Evolutionary conservation across 1,140 invertebrate genomes (phyloP).

Genomic region (Plectrocnemia conspersa): DNA sequence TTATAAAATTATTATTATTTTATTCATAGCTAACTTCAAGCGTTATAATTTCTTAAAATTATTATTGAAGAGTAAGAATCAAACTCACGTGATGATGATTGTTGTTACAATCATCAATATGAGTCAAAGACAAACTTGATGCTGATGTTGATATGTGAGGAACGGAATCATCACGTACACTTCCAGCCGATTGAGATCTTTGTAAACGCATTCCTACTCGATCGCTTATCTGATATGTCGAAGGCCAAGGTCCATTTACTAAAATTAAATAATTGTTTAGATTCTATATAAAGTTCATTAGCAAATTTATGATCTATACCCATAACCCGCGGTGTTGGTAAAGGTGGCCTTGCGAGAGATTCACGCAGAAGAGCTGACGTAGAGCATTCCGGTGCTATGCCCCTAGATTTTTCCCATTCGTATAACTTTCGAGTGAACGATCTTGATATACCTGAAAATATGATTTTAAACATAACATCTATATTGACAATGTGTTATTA

Average conservation of each 20-base stretch:
- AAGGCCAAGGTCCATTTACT: conserved; percentile 13
- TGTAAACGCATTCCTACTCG: conserved; percentile 43
- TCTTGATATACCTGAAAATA: conserved; percentile 62
- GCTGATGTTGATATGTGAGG: conserved; percentile 53
- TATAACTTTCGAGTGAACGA: conserved; percentile 85
- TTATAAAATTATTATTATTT: no score
- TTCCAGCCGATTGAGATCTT: conserved; percentile 68
- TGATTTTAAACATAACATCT: background rate
- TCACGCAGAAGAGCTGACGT: conserved; percentile 69
- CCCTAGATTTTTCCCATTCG: conserved; percentile 83
- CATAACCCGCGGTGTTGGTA: conserved; percentile 34
- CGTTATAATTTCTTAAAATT: no score
- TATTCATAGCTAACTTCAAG: no score
- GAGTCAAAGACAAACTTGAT: conserved; percentile 67
- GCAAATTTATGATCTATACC: conserved; percentile 1
- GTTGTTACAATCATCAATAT: conserved; percentile 61
- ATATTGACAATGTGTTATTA: background rate
- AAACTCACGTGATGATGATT: no score
- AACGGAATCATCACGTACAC: conserved; percentile 53
- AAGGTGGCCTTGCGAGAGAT: conserved; percentile 36
- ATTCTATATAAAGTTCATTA: background rate
- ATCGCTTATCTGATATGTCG: conserved; percentile 27
- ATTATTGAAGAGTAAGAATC: no score
- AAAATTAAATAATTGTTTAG: conserved; percentile 4
- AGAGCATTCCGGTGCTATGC: conserved; percentile 73